Evolutionary conservation across 2,888 invertebrate species (phyloP).

Genomic region (Lithophane socia): DNA sequence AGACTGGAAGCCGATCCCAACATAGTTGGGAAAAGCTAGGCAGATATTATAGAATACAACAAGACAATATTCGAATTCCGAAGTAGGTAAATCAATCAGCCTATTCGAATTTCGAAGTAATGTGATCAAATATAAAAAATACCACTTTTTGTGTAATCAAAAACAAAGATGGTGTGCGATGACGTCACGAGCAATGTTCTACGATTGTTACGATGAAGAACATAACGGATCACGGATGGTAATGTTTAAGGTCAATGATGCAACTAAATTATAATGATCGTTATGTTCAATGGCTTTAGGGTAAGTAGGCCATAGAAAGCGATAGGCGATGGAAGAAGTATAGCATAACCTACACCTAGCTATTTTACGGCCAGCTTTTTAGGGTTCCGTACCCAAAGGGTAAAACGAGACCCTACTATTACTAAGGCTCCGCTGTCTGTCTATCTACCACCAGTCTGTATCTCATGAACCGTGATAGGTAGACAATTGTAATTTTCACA

Average conservation of each 20-base stretch:
- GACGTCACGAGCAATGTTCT: slow-evolving; percentile 32
- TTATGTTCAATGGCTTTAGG: slow-evolving; percentile 18
- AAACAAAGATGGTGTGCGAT: slow-evolving; percentile 4
- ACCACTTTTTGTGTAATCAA: neutral
- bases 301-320: slow-evolving; percentile 1
- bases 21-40: too few species aligned
- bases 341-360: neutral
- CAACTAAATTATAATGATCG: slow-evolving; percentile 29
- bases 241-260: slow-evolving; percentile 59
- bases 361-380: too few species aligned
- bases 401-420: too few species aligned
- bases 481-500: too few species aligned
- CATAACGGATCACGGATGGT: slow-evolving; percentile 39
- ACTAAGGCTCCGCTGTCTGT: too few species aligned
- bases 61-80: neutral
- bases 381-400: too few species aligned
- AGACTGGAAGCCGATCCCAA: too few species aligned
- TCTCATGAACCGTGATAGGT: too few species aligned
- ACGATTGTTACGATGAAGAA: slow-evolving; percentile 11
- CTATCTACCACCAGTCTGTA: too few species aligned
- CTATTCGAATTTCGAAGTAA: neutral
- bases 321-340: neutral
- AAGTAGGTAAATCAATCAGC: too few species aligned
- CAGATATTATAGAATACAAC: neutral
- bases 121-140: neutral